These are phyloP conservation scores for Boloria selene DNA, from an alignment of 2,888 invertebrate genomes.

Conservation along the genomic window DNA sequence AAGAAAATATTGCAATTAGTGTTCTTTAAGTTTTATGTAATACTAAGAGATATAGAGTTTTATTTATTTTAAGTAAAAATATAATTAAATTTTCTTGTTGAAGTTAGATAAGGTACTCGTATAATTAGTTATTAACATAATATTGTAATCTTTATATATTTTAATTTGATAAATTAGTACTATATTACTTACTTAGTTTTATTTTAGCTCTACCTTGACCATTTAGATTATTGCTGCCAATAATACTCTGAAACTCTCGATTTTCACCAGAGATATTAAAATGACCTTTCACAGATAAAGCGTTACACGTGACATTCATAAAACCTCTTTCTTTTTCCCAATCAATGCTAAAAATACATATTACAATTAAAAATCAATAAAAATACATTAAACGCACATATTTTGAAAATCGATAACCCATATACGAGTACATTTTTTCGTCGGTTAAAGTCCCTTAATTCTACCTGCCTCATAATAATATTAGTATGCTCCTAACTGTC, in stretches of 20 bases:
- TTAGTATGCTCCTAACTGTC: no score
- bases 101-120: not conserved
- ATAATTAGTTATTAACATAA: no score
- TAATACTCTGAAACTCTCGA: conserved; percentile 43
- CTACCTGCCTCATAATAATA: no score
- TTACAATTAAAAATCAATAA: not conserved
- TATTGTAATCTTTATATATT: not conserved
- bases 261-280: conserved; percentile 44
- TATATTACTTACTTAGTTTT: conserved; percentile 46
- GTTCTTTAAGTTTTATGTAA: no score
- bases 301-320: conserved; percentile 44
- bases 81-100: no score
- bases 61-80: no score
- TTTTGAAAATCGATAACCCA: no score
- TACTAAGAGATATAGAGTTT: no score
- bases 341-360: not conserved
- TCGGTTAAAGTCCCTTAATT: no score
- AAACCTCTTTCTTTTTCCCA: conserved; percentile 1
- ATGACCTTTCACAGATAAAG: conserved; percentile 50
- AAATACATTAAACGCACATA: no score
- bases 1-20: no score
- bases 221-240: conserved; percentile 44
- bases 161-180: not conserved
- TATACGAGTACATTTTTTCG: no score
- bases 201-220: conserved; percentile 54